Conservation (phyloP, 2,888 invertebrate genomes). For the Tipula confusa region DNA sequence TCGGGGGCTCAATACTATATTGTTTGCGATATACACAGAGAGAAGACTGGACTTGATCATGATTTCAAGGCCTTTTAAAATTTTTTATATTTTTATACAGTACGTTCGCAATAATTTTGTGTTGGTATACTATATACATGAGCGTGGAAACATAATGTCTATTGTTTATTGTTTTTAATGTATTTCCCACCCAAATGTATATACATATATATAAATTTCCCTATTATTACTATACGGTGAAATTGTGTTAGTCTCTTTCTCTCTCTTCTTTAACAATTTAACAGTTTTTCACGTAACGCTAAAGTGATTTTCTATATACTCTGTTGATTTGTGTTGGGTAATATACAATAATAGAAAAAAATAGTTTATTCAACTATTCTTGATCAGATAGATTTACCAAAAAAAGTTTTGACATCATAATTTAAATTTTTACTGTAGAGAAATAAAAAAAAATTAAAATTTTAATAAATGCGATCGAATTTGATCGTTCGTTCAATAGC, state of each 20-base stretch:
- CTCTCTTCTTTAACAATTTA: background rate
- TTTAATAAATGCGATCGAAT: background rate
- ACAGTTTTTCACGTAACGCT: slow-evolving; percentile 31
- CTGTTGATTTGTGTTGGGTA: slow-evolving; percentile 16
- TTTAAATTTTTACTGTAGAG: background rate
- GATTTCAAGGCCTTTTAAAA: background rate
- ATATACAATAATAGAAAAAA: background rate
- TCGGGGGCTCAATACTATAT: background rate
- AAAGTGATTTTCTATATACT: slow-evolving; percentile 29
- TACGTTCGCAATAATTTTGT: background rate
- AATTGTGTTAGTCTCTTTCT: slow-evolving; percentile 5
- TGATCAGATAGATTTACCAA: background rate
- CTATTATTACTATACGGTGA: background rate
- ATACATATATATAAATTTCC: background rate
- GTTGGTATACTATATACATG: background rate
- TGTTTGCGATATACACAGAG: background rate
- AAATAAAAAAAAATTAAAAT: background rate
- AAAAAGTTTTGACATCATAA: slow-evolving; percentile 7
- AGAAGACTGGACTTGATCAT: slow-evolving; percentile 3
- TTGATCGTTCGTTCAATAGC: background rate
- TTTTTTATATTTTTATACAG: background rate
- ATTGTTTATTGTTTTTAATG: slow-evolving; percentile 7
- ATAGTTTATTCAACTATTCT: slow-evolving; percentile 6
- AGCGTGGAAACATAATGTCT: background rate
- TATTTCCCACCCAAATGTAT: background rate